Evolutionary conservation across 1,140 invertebrate genomes (phyloP).

Genomic region (Drosophila ambigua): DNA sequence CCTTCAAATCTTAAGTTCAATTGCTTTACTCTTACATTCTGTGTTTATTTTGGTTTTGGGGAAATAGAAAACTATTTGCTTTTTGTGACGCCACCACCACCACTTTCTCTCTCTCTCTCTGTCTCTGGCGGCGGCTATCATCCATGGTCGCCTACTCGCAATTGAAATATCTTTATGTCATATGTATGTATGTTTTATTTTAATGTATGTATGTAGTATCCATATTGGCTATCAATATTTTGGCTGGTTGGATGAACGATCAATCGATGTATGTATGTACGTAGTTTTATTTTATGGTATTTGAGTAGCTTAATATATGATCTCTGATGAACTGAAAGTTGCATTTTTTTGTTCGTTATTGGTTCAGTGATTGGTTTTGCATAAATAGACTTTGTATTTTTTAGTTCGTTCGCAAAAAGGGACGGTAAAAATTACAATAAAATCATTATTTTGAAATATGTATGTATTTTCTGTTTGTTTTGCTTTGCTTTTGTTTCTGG

Average conservation of each 20-base stretch:
- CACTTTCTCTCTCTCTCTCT: not conserved
- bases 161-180: constrained; percentile 64
- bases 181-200: constrained; percentile 43
- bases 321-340: constrained; percentile 43
- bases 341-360: constrained; percentile 49
- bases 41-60: constrained; percentile 30
- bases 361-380: constrained; percentile 61
- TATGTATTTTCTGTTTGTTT: constrained; percentile 48
- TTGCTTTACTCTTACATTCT: constrained; percentile 57
- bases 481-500: constrained; percentile 19
- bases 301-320: constrained; percentile 10
- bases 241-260: constrained; percentile 59
- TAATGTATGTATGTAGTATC: constrained; percentile 39
- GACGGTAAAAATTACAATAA: constrained; percentile 84
- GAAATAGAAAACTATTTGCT: constrained; percentile 77
- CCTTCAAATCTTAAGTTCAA: constrained; percentile 76
- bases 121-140: constrained; percentile 13
- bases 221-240: constrained; percentile 77
- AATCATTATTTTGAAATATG: constrained; percentile 76
- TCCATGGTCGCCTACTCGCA: constrained; percentile 44
- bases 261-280: constrained; percentile 51
- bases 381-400: constrained; percentile 75
- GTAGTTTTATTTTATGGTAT: not conserved
- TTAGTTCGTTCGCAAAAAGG: constrained; percentile 74
- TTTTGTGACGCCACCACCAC: constrained; percentile 23